Evolutionary conservation across 2,888 invertebrate genomes (phyloP).

Genomic region (Crioceris asparagi): DNA sequence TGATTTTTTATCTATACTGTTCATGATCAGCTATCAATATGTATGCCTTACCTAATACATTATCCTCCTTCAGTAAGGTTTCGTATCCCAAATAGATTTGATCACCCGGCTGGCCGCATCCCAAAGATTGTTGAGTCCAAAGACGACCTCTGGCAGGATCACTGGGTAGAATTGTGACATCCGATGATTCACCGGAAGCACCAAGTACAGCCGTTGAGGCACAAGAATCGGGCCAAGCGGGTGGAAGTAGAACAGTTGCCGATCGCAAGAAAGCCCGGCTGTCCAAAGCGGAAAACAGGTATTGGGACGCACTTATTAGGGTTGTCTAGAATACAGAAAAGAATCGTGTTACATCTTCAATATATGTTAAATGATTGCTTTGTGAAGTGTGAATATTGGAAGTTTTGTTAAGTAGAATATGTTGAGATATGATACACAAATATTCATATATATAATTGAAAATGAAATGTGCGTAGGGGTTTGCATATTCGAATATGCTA

Average conservation of each 20-base stretch:
- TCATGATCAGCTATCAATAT: too few relatives aligned
- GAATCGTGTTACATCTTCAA: neutral
- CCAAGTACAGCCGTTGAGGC: constrained; percentile 35
- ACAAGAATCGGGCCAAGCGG: constrained; percentile 46
- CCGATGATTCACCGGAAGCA: constrained; percentile 43
- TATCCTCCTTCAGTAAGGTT: constrained; percentile 31
- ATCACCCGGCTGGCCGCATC: constrained; percentile 48
- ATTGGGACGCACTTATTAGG: constrained; percentile 45
- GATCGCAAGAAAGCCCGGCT: constrained; percentile 46
- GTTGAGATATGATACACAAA: too few relatives aligned
- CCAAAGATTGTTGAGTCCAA: constrained; percentile 52
- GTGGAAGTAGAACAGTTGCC: constrained; percentile 48
- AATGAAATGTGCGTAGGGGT: too few relatives aligned
- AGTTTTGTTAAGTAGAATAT: neutral
- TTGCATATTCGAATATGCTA: too few relatives aligned
- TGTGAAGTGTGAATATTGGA: too few relatives aligned
- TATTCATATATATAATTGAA: too few relatives aligned
- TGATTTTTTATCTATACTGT: too few relatives aligned
- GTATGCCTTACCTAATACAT: constrained; percentile 33
- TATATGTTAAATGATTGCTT: too few relatives aligned
- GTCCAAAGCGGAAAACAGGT: constrained; percentile 46
- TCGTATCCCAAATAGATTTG: constrained; percentile 45
- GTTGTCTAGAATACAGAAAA: constrained; percentile 39
- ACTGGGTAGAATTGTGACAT: constrained; percentile 42
- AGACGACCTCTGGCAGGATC: constrained; percentile 44